Conservation (phyloP, 2,113 vertebrate species). For the Gopherus evgoodei region DNA sequence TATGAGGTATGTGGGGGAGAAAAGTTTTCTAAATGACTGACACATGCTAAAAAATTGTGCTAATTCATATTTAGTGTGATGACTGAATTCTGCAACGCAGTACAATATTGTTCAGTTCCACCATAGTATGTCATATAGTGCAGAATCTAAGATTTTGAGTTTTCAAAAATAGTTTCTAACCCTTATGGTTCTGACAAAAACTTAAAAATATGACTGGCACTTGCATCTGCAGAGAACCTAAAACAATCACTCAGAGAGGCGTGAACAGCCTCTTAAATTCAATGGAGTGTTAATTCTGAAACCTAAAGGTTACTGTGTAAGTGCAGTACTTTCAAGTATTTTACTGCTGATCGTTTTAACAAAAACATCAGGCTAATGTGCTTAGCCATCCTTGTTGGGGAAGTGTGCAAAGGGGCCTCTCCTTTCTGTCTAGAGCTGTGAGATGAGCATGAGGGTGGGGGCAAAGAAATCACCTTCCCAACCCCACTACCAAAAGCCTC, state of each 20-base stretch:
- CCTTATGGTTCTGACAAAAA: neutral
- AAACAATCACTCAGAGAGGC: neutral
- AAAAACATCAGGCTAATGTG: neutral
- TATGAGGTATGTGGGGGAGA: neutral
- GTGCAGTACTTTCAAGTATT: neutral
- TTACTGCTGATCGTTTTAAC: neutral
- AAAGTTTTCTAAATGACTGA: neutral
- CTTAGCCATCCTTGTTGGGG: accelerated
- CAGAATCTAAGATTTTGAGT: neutral
- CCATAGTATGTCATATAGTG: neutral
- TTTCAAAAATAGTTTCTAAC: neutral
- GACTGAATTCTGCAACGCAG: neutral
- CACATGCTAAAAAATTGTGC: neutral
- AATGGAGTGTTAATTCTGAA: accelerated
- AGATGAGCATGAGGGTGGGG: accelerated
- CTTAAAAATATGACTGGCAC: neutral
- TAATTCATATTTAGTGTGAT: neutral
- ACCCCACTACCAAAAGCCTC: neutral
- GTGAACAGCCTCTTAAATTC: accelerated
- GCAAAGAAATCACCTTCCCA: accelerated
- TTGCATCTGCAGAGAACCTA: too few relatives aligned
- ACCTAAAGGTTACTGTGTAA: neutral
- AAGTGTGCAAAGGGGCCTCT: neutral
- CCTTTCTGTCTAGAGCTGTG: accelerated
- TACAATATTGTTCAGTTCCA: neutral